Evolutionary conservation across 2,888 invertebrate species (phyloP).

Genomic region (Pristionchus mayeri): DNA sequence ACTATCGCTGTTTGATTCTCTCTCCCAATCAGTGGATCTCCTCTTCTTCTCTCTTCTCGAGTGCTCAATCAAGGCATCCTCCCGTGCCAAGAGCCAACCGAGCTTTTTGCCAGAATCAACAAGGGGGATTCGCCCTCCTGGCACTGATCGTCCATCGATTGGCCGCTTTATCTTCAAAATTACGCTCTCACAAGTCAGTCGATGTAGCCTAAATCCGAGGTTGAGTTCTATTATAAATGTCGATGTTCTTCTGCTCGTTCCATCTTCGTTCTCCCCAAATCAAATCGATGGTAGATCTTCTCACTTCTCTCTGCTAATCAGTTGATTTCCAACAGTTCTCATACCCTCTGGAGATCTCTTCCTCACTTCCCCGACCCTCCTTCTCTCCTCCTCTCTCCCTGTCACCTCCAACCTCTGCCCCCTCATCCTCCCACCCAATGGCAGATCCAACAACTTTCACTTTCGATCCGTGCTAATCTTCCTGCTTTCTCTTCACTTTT

Average conservation of each 20-base stretch:
- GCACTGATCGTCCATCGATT: not conserved
- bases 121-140: not conserved
- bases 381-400: not conserved
- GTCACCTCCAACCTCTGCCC: constrained; percentile 24
- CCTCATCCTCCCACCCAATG: not conserved
- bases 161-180: too few species aligned
- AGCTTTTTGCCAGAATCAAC: constrained; percentile 15
- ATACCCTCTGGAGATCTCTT: not conserved
- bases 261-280: too few species aligned
- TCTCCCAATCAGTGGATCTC: constrained; percentile 36
- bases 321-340: constrained; percentile 12
- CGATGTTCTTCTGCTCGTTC: too few species aligned
- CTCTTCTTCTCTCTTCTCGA: not conserved
- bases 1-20: constrained; percentile 24
- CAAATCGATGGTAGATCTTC: too few species aligned
- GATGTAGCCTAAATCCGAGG: too few species aligned
- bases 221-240: too few species aligned
- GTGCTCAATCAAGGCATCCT: not conserved
- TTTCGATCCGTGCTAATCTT: constrained; percentile 5
- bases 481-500: not conserved
- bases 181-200: too few species aligned
- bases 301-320: too few species aligned
- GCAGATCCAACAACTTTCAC: not conserved
- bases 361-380: not conserved
- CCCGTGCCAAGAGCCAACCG: not conserved